Evolutionary conservation across 2,113 vertebrate genomes (phyloP), one percentile per base, ranked within the genome.

Genomic region (Callipepla squamata): DNA sequence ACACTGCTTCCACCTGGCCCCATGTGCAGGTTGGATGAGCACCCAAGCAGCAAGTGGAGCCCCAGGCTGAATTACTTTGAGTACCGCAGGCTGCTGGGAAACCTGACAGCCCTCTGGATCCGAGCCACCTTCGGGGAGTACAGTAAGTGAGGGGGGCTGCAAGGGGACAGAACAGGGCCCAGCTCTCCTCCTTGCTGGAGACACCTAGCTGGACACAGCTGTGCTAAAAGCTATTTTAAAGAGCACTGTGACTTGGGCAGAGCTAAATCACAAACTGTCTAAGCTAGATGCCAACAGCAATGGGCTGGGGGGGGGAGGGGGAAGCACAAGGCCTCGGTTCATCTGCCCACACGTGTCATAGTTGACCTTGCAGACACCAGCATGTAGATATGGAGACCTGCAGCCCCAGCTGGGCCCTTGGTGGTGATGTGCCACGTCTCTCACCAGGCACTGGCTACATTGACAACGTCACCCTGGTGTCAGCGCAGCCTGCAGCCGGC

Each of bases 61-160:
- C 99, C 99, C 7, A 97, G 97, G 80, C 97, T 99, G 48, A 98
- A 98, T 45, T 93, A 98, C 30, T 86, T 96, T 10, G 98, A 99
- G 50, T 99, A 98, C 85, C 98, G 98, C 55, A 97, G 93, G 34
- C 97, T 99, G 32, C 96, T 99, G 63, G 98, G 98, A 79, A 99
- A 99, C 93, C 97, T 99, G 91, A 99, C 98, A 1, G 98, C 98
- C 82, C 93, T 99, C 90, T 96, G 97, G 97, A 99, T 99, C 93
- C 97, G 99, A 73, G 98, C 98, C 26, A 99, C 99, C 0, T 99
- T 99, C 19, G 99, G 99, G 44, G 98, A 98, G 57, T 98, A 98
- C 36, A 99, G 99, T 99, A 95, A 97, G 98, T 96, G 55, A 22
- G 34, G 48, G 23, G 75, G 45, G 22, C 45, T 28, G 53, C 20